Conservation (phyloP, 1,140 invertebrate species). For the Papilio glaucus region DNA sequence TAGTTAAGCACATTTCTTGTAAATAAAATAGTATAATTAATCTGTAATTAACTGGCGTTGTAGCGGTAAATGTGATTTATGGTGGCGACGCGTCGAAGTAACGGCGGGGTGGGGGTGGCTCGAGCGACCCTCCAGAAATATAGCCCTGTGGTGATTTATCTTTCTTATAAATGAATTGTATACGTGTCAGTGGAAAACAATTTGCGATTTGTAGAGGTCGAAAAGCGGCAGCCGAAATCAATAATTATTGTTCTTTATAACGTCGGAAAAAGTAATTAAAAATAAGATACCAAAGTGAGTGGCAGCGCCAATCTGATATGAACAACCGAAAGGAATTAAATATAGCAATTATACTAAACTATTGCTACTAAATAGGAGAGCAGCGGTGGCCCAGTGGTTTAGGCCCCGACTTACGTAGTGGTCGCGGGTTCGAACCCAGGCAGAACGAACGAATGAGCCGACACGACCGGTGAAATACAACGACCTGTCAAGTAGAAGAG, state of each 20-base stretch:
- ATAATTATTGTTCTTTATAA: background rate
- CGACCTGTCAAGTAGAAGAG: too few relatives aligned
- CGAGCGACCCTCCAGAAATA: background rate
- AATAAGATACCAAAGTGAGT: background rate
- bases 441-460: too few relatives aligned
- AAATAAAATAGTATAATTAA: conserved; percentile 46
- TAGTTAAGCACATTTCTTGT: background rate
- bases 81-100: background rate
- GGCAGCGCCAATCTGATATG: background rate
- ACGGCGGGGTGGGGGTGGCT: background rate
- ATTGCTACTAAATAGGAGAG: too few relatives aligned
- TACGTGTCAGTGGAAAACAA: conserved; percentile 33
- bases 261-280: background rate
- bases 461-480: too few relatives aligned
- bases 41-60: conserved; percentile 45
- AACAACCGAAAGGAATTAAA: background rate
- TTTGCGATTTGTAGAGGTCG: conserved; percentile 31
- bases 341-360: background rate
- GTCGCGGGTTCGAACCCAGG: too few relatives aligned
- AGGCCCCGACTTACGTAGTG: too few relatives aligned
- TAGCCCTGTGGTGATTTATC: conserved; percentile 8
- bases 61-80: conserved; percentile 31
- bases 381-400: too few relatives aligned
- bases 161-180: conserved; percentile 37
- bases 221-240: conserved; percentile 11